Base-by-base conservation (phyloP, 2,888 invertebrate genomes). In the Drosophila prolongata region DNA sequence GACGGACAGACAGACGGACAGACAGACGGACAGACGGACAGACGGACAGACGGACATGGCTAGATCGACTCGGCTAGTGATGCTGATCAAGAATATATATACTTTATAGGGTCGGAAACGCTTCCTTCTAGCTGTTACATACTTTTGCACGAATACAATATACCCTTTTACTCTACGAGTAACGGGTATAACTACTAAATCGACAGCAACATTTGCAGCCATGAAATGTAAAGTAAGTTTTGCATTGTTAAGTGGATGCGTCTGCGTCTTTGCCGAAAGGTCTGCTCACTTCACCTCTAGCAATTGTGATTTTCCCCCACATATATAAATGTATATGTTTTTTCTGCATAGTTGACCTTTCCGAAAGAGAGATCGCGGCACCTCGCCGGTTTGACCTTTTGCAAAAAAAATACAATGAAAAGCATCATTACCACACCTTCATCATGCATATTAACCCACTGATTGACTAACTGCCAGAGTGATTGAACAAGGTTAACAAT, bases 161-260 rank as follows among this genome's bases (percentile, higher is more conserved):
- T n/a, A n/a, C n/a, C n/a, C n/a, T n/a, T n/a, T n/a, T n/a, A n/a
- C n/a, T n/a, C n/a, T n/a, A n/a, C n/a, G n/a, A n/a, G n/a, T n/a
- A n/a, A n/a, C n/a, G n/a, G n/a, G n/a, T n/a, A n/a, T n/a, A 40
- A 30, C 46, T 30, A 27, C 68, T 38, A 35, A 34, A 55, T 35
- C 38, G 69, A 35, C 60, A 47, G 27, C 58, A 37, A 53, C 30
- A 58, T 27, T 40, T 46, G 70, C 53, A 73, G 65, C 74, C 73
- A 73, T 73, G 71, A 73, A 71, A 74, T 59, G 75, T 58, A 74
- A 67, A 60, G 55, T 61, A 53, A 76, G 46, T 61, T 58, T 81
- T 67, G 71, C 68, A 81, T 72, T 78, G 79, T 78, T 79, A 70
- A 70, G 61, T 70, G 62, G 79, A 57, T 76, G 79, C 62, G 59